Conservation (phyloP, 1,140 invertebrate species). For the Pseudomyrmex dendroicus region DNA sequence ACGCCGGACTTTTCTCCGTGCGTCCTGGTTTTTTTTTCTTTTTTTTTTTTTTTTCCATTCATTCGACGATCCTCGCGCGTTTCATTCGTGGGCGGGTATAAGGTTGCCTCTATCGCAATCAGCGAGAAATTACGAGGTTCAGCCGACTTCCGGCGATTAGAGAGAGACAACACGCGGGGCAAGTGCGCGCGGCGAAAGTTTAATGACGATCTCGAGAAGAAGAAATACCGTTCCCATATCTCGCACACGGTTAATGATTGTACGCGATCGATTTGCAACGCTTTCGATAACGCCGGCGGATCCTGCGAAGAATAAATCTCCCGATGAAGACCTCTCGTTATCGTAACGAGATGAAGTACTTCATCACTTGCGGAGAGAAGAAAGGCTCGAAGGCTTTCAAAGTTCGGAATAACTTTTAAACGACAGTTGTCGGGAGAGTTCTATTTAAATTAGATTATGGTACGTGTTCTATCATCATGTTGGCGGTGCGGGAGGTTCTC, state of each 20-base stretch:
- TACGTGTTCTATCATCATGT: neutral
- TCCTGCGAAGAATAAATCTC: neutral
- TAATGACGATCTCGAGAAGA: neutral
- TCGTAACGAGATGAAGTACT: neutral
- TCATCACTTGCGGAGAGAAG: too few relatives aligned
- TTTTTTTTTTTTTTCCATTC: conserved; percentile 7
- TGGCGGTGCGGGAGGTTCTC: conserved; percentile 3
- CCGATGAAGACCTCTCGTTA: neutral
- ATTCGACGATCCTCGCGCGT: conserved; percentile 4
- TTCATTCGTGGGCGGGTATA: conserved; percentile 55
- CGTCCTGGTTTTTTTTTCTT: conserved; percentile 8
- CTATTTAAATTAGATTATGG: neutral
- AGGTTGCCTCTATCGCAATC: conserved; percentile 49
- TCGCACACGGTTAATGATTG: neutral
- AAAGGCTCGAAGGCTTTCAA: neutral
- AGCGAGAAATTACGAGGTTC: conserved; percentile 63
- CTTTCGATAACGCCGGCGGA: too few relatives aligned
- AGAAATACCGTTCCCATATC: neutral
- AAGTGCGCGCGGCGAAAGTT: conserved; percentile 27
- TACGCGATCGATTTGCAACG: neutral
- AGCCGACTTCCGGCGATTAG: conserved; percentile 69
- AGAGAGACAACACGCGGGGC: neutral
- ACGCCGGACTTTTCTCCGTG: conserved; percentile 7
- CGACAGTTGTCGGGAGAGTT: neutral
- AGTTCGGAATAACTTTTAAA: neutral